Conservation (phyloP, 2,797 vertebrate species). For the Erethizon dorsatum region DNA sequence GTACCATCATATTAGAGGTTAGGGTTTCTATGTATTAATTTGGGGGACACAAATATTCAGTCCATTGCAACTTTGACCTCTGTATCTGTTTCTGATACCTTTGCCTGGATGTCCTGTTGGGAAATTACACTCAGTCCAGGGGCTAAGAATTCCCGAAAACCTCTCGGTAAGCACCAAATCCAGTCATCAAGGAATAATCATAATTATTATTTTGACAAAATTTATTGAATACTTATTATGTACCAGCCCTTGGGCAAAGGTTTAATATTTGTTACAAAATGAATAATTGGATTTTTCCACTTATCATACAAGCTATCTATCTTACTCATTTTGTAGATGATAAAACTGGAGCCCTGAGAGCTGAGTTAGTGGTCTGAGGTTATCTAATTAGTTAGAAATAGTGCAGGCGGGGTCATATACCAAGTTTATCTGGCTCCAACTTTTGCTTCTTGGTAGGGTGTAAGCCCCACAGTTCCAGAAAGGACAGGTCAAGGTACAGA, state of each 20-base stretch:
- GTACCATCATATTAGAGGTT: too few species aligned
- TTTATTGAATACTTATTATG: background rate
- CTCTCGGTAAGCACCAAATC: background rate
- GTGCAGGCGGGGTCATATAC: background rate
- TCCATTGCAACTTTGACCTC: background rate
- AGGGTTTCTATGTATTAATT: background rate
- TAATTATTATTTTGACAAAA: constrained; percentile 26
- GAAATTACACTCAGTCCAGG: background rate
- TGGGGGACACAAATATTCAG: background rate
- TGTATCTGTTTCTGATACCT: background rate
- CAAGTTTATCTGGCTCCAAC: background rate
- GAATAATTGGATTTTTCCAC: background rate
- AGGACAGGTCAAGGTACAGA: background rate
- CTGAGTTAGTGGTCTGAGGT: background rate
- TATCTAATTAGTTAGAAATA: background rate
- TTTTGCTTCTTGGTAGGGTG: background rate
- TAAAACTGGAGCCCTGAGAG: background rate
- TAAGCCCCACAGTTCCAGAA: background rate
- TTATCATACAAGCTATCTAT: background rate
- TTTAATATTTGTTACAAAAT: background rate
- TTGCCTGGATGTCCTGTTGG: background rate
- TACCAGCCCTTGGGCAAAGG: background rate
- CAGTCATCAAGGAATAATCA: background rate
- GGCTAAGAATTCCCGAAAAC: background rate
- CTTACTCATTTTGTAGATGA: background rate